A percentile compares a stretch with the other conserved stretches of the same genome.
Conservation (phyloP, 2,113 vertebrate genomes). For the Colaptes auratus region DNA sequence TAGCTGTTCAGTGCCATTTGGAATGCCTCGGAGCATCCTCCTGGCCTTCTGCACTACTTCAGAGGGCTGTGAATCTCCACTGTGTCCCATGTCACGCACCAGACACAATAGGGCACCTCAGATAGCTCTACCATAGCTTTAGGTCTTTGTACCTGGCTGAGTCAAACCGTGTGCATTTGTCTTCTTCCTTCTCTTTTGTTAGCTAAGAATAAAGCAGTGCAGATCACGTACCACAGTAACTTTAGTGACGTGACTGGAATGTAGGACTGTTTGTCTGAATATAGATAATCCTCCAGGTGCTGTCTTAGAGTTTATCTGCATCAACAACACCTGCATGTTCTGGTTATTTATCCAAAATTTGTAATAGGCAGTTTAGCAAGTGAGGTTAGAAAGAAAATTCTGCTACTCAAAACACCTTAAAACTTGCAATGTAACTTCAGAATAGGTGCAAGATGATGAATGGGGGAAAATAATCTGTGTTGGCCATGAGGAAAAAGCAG, state of each 20-base stretch:
- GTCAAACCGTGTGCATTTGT: neutral
- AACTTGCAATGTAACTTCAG: neutral
- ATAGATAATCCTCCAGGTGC: neutral
- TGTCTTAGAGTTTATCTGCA: neutral
- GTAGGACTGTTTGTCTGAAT: neutral
- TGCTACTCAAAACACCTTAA: neutral
- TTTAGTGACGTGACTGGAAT: neutral
- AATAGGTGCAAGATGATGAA: neutral
- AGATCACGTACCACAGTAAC: neutral
- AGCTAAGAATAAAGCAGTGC: neutral
- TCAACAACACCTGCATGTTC: neutral
- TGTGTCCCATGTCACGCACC: rapidly evolving
- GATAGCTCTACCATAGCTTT: neutral
- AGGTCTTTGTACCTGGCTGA: neutral
- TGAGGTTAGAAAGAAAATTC: neutral
- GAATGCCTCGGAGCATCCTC: neutral
- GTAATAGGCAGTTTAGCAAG: neutral
- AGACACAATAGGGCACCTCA: neutral
- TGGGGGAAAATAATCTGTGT: neutral
- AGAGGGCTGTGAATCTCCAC: neutral
- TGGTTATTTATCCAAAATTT: neutral
- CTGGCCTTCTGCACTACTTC: neutral
- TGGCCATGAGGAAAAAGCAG: neutral
- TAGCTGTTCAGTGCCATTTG: neutral
- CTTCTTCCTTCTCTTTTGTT: neutral